These are phyloP conservation scores for Tetragnatha versicolor DNA, from an alignment of 1,140 invertebrate species.

Conservation along the genomic window DNA sequence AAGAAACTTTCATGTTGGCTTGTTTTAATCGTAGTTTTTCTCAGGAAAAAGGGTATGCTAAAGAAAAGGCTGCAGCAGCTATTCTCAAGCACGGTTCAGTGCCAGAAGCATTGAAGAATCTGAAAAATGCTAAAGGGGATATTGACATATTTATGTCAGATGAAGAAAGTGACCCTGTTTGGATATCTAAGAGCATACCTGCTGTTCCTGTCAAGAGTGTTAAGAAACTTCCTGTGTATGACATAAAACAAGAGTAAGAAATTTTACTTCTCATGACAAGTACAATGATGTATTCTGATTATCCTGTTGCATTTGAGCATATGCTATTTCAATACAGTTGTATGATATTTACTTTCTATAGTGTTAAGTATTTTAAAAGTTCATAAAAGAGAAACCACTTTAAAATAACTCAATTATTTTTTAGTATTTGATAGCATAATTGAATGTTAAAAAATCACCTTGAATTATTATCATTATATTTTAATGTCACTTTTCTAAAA, in stretches of 20 bases:
- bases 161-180: slow-evolving; percentile 13
- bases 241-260: slow-evolving; percentile 46
- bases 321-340: too few relatives aligned
- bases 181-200: neutral
- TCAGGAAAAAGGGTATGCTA: slow-evolving; percentile 67
- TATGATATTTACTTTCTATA: too few relatives aligned
- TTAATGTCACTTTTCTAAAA: too few relatives aligned
- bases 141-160: slow-evolving; percentile 36
- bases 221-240: slow-evolving; percentile 14
- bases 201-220: too few relatives aligned
- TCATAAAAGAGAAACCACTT: too few relatives aligned
- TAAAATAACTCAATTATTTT: too few relatives aligned
- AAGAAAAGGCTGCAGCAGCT: slow-evolving; percentile 64
- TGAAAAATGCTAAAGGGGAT: neutral
- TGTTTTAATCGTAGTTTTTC: slow-evolving; percentile 26
- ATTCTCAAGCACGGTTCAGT: slow-evolving; percentile 65
- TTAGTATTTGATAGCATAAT: too few relatives aligned
- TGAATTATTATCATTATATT: too few relatives aligned
- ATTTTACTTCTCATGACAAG: neutral
- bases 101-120: slow-evolving; percentile 64
- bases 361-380: too few relatives aligned
- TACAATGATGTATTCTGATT: neutral
- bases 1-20: too few relatives aligned
- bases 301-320: too few relatives aligned
- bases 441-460: too few relatives aligned